These are phyloP conservation scores for Dicranocentrus wangi DNA, from an alignment of 2,888 invertebrate species.

Conservation along the genomic window DNA sequence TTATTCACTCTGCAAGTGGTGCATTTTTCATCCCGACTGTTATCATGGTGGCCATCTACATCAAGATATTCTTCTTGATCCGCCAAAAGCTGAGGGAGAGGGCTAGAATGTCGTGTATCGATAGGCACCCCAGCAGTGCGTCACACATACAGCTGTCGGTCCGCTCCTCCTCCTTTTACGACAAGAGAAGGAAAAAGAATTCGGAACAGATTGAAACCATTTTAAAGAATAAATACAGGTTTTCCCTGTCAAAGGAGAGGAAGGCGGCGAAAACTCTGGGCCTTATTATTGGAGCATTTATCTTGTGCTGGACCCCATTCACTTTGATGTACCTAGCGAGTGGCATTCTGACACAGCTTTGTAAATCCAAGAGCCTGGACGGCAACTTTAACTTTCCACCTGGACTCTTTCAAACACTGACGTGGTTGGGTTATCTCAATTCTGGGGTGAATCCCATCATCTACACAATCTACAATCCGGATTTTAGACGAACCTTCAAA, in stretches of 20 bases:
- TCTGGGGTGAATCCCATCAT: conserved; percentile 94
- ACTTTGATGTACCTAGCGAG: conserved; percentile 56
- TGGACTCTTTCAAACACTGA: conserved; percentile 86
- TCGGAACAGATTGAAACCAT: conserved; percentile 65
- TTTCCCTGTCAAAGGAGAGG: conserved; percentile 68
- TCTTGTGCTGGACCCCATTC: conserved; percentile 71
- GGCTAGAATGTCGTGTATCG: conserved; percentile 53
- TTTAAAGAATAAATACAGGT: conserved; percentile 65
- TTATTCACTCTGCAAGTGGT: conserved; percentile 69
- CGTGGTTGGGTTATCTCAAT: conserved; percentile 95
- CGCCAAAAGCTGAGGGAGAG: conserved; percentile 63
- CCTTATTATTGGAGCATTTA: conserved; percentile 69
- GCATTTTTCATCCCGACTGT: conserved; percentile 70
- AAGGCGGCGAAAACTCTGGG: conserved; percentile 71
- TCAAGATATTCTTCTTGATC: conserved; percentile 67
- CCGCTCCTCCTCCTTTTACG: no score
- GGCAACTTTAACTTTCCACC: neutral
- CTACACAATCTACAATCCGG: conserved; percentile 95
- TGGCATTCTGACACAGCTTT: conserved; percentile 37
- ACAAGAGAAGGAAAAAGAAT: conserved; percentile 48
- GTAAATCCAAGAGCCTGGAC: neutral
- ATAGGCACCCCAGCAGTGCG: no score
- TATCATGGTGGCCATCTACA: conserved; percentile 68
- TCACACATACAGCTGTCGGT: no score
- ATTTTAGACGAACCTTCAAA: conserved; percentile 80